Percentiles rank a stretch among this genome's conserved stretches.
These are phyloP conservation scores for Siderastrea siderea DNA, from an alignment of 92 coral and sea anemone species.

Conservation along the genomic window DNA sequence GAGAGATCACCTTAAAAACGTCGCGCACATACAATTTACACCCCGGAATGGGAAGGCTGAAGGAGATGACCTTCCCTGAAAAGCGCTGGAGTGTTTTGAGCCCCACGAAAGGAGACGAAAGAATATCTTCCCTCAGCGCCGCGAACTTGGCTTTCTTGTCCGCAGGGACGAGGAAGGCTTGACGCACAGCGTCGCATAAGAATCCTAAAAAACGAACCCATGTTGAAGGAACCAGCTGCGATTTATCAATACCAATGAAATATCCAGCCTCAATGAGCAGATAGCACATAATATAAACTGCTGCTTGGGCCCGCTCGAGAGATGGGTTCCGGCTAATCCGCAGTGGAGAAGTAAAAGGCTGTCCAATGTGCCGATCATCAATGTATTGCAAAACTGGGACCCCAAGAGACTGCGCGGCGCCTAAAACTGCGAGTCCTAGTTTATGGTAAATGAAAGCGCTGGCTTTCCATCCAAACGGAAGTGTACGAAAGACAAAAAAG, in stretches of 20 bases:
- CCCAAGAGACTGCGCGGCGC: slow-evolving; percentile 40
- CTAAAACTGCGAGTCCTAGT: not conserved
- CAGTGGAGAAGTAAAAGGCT: not conserved
- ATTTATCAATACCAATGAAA: not conserved
- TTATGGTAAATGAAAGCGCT: too few relatives aligned
- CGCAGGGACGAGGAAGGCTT: slow-evolving; percentile 54
- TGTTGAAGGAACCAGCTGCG: slow-evolving; percentile 35
- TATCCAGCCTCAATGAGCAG: too few relatives aligned
- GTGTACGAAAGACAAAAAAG: slow-evolving; percentile 25
- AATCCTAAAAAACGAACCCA: slow-evolving; percentile 56
- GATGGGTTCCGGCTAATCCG: not conserved
- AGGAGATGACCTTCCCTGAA: slow-evolving; percentile 50
- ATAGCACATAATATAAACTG: slow-evolving; percentile 18
- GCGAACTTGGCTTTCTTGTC: slow-evolving; percentile 41
- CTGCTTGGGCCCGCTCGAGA: not conserved
- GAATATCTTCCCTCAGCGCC: slow-evolving; percentile 23
- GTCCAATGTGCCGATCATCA: not conserved
- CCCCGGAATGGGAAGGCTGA: slow-evolving; percentile 57
- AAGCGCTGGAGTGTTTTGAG: not conserved
- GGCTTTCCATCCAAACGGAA: slow-evolving; percentile 38
- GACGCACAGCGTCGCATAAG: slow-evolving; percentile 37
- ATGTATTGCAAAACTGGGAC: slow-evolving; percentile 41
- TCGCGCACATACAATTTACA: slow-evolving; percentile 46
- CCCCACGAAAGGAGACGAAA: slow-evolving; percentile 26
- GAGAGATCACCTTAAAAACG: slow-evolving; percentile 17